Conservation (phyloP, 2,888 invertebrate genomes). For the Drosophila greeni region DNA sequence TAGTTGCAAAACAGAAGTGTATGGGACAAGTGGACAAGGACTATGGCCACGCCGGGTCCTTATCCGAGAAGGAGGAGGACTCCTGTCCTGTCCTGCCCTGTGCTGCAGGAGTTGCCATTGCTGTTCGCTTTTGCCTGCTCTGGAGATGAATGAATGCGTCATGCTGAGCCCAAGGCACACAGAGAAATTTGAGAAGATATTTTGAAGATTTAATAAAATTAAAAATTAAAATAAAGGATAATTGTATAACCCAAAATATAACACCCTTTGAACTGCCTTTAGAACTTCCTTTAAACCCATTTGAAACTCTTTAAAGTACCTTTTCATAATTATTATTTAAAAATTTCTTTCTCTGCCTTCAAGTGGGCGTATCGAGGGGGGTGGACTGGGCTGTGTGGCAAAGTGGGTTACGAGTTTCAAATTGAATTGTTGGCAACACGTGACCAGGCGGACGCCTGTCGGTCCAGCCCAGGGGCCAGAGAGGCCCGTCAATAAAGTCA, state of each 20-base stretch:
- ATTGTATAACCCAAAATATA: background rate
- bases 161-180: conserved; percentile 14
- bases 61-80: conserved; percentile 28
- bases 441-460: conserved; percentile 54
- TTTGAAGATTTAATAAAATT: no score
- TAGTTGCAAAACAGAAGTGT: conserved; percentile 61
- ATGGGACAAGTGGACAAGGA: conserved; percentile 44
- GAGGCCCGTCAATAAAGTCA: conserved; percentile 70
- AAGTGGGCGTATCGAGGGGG: conserved; percentile 14
- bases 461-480: conserved; percentile 9
- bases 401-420: conserved; percentile 58
- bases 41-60: conserved; percentile 5
- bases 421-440: conserved; percentile 72
- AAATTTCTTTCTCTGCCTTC: background rate
- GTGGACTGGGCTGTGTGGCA: conserved; percentile 6
- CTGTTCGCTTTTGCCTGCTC: conserved; percentile 7
- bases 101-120: background rate
- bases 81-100: conserved; percentile 1
- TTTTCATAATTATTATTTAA: no score
- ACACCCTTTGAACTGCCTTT: background rate
- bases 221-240: no score
- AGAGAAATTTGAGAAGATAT: background rate
- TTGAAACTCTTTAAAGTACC: background rate
- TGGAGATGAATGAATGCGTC: conserved; percentile 47
- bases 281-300: accelerated